Base-by-base conservation (phyloP, 2,113 vertebrate species). In the Arenaria interpres region DNA sequence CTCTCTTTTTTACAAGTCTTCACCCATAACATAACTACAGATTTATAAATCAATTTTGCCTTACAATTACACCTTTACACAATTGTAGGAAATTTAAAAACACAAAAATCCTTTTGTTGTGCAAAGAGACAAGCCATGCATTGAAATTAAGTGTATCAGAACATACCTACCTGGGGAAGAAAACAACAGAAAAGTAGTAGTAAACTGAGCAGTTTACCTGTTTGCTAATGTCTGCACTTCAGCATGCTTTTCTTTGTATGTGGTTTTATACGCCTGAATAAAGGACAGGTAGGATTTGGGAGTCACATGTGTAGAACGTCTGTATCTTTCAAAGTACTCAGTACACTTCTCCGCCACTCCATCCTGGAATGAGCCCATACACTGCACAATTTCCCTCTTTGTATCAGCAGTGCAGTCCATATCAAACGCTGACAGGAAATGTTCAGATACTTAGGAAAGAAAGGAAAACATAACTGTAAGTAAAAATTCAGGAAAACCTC, bases 211-310 rank as follows among this genome's bases (percentile, higher is more conserved):
- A 85, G 24, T 89, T 95, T 96, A 99, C 99, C 99, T 99, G 82
- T 98, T 98, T 54, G 99, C 99, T 68, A 99, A 97, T 4, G 97
- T 99, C 90, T 98, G 98, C 19, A 99, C 98, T 93, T 99, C 98
- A 22, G 95, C 82, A 19, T 94, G 98, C 63, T 99, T 99, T 96
- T 99, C 99, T 92, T 97, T 98, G 89, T 99, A 99, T 68, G 99
- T 99, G 53, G 94, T 69, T 97, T 99, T 99, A 96, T 99, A 99
- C 30, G 98, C 98, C 78, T 99, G 99, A 94, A 99, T 99, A 97
- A 99, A 99, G 90, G 99, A 99, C 56, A 99, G 98, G 96, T 99
- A 99, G 43, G 99, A 99, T 93, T 99, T 99, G 56, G 99, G 99
- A 1, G 99, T 99, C 95, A 99, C 99, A 1, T 99, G 99, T 8